Conservation (phyloP, 2,113 vertebrate species). For the Hemicordylus capensis region DNA sequence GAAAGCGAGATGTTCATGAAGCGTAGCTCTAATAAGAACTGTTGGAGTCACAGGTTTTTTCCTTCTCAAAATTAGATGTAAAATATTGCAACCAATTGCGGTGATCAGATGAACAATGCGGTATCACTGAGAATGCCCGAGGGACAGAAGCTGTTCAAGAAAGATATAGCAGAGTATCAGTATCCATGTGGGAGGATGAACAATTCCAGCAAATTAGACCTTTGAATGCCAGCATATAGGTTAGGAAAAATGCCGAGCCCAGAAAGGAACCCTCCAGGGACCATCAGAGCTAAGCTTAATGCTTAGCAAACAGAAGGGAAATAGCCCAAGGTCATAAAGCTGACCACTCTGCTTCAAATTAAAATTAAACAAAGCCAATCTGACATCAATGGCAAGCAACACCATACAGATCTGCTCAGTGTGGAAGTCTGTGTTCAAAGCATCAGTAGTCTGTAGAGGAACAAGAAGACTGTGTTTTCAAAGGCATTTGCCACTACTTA, state of each 20-base stretch:
- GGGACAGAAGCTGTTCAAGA: conserved; percentile 40
- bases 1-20: neutral
- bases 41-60: neutral
- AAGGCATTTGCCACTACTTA: too few species aligned
- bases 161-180: conserved; percentile 43
- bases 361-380: neutral
- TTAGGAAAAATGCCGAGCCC: conserved; percentile 12
- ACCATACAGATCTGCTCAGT: conserved; percentile 1
- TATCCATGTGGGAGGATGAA: conserved; percentile 4
- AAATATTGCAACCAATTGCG: conserved; percentile 11
- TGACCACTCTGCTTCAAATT: neutral
- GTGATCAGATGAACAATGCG: conserved; percentile 16
- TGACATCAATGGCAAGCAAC: fast-evolving
- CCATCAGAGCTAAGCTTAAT: conserved; percentile 10
- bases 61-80: conserved; percentile 17
- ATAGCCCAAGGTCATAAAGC: conserved; percentile 21
- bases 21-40: neutral
- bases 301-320: conserved; percentile 31
- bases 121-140: conserved; percentile 29
- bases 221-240: conserved; percentile 28
- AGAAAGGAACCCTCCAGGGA: conserved; percentile 36
- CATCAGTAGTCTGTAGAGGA: neutral
- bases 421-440: neutral
- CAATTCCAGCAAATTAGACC: conserved; percentile 26
- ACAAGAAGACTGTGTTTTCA: neutral